Base-by-base conservation (phyloP, 1,140 invertebrate genomes). In the Zaprionus davidi region DNA sequence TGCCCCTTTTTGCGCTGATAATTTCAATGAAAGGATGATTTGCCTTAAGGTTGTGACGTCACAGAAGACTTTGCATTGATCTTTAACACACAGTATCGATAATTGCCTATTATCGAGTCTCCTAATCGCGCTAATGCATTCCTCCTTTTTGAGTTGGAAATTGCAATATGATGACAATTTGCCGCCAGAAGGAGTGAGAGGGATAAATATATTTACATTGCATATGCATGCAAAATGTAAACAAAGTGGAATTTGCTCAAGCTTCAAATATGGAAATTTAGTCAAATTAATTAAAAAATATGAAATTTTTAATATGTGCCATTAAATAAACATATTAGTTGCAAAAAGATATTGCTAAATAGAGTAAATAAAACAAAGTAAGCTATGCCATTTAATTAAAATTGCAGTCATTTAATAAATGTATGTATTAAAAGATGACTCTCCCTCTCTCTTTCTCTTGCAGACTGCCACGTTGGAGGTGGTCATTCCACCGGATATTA, bases 401-500 rank as follows among this genome's bases (percentile, higher is more conserved):
- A 7, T 60, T n/a, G 15, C 22, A 6, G 6, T n/a, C 13, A 62
- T 7, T 31, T 31, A 0, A 31, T 9, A 0, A 9, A 22, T 22
- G 22, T 2, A 22, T 22, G 22, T 46, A 46, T 17, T 46, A 17
- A 17, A 46, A 7, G 1, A 31, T 62, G 15, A 17, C n/a, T 13
- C 24, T 24, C 20, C 44, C 2, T 53, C 5, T 55, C 26, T 7
- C n/a, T 51, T 4, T 2, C 34, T 60, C n/a, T 7, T 15, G n/a
- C 66, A 97, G 97, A 97, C 96, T 56, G 97, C 96, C 71, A 96
- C 95, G 90, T 92, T 98, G 81, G 97, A 98, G 93, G 97, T 98
- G 51, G 97, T 98, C 2, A 97, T 98, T 81, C 97, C 97, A 15
- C 97, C 97, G 31, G 97, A 98, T 87, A 98, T 98, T 76, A 95